phyloP scores from a whole-genome alignment of 2,888 invertebrate genomes.

The Piscicola geometra region DNA sequence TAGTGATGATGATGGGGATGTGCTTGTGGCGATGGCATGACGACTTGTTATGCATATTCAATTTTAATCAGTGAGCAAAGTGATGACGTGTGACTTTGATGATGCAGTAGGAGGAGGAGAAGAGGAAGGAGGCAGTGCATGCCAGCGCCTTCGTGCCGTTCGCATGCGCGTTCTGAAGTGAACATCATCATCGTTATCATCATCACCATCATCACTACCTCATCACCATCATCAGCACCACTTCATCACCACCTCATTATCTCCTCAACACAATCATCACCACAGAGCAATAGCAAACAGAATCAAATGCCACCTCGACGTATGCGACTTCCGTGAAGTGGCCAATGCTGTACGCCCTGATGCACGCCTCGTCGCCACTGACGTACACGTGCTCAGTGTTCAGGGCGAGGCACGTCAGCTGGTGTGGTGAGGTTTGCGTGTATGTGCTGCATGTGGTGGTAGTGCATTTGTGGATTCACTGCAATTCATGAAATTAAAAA shows the following conservation, averaged over 20 bases:
- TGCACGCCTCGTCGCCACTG: conserved; percentile 48
- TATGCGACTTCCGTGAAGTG: conserved; percentile 35
- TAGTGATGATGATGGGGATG: too few relatives aligned
- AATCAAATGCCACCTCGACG: conserved; percentile 9
- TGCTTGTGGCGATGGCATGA: too few relatives aligned
- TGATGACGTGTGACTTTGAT: conserved; percentile 47
- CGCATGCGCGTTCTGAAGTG: conserved; percentile 50
- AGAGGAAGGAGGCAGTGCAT: conserved; percentile 46
- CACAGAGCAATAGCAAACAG: too few relatives aligned
- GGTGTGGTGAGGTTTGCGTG: too few relatives aligned
- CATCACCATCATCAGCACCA: too few relatives aligned
- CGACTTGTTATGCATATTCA: not conserved
- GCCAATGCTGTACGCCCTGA: conserved; percentile 47
- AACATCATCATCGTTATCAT: not conserved
- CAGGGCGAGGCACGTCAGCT: conserved; percentile 48
- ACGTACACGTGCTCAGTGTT: conserved; percentile 46
- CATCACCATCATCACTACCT: not conserved
- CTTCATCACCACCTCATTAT: too few relatives aligned
- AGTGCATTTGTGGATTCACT: too few relatives aligned
- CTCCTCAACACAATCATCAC: too few relatives aligned
- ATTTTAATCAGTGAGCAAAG: not conserved
- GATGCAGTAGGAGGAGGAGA: conserved; percentile 51
- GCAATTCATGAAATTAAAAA: too few relatives aligned
- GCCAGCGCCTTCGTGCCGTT: conserved; percentile 50
- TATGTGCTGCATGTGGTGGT: too few relatives aligned